A percentile compares a stretch with the other conserved stretches of the same genome.
phyloP scores from a whole-genome alignment of 2,113 vertebrate genomes.

The Anoura caudifer region DNA sequence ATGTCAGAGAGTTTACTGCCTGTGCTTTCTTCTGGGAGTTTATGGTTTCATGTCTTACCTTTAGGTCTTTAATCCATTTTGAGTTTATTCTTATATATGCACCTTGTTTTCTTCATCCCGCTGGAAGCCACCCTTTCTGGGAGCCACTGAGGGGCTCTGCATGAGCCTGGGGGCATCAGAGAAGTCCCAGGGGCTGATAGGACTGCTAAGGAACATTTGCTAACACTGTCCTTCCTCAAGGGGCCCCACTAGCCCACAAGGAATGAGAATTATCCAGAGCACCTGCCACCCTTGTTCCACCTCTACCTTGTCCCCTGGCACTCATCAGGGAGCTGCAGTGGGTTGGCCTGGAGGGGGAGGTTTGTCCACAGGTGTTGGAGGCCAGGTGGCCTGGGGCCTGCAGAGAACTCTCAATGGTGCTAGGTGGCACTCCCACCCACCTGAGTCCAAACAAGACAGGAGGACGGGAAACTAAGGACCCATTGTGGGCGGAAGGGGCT shows the following conservation, averaged over 20 bases:
- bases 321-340: no score
- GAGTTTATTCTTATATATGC: neutral
- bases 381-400: neutral
- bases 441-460: neutral
- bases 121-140: neutral
- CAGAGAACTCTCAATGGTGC: neutral
- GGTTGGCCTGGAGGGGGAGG: neutral
- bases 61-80: neutral
- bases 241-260: neutral
- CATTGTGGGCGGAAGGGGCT: neutral
- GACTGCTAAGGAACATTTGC: neutral
- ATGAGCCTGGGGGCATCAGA: neutral
- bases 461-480: neutral
- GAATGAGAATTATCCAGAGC: neutral
- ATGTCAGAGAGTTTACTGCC: no score
- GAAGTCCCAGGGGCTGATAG: neutral
- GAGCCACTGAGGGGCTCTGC: neutral
- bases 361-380: neutral
- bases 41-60: neutral
- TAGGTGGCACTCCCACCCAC: slow-evolving; percentile 8
- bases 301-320: neutral
- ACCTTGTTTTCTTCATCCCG: neutral
- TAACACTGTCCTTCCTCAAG: neutral
- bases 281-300: neutral
- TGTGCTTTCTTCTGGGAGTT: no score